Percentiles rank a stretch among this genome's conserved stretches.
phyloP scores from a whole-genome alignment of 2,113 vertebrate genomes.

The Neogobius melanostomus region DNA sequence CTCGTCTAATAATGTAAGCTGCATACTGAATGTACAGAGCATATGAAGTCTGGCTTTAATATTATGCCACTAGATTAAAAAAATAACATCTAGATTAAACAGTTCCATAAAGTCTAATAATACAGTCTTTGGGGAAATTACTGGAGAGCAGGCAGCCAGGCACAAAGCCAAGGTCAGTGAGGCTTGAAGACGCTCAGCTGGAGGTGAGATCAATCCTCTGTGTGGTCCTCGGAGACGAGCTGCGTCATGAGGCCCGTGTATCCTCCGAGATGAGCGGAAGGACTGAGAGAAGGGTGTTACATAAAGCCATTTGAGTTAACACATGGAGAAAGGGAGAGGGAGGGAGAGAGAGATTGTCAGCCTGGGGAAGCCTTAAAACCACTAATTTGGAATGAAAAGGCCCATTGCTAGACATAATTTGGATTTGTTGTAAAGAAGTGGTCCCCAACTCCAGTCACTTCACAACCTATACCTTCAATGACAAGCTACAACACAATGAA shows the following conservation, averaged over 20 bases:
- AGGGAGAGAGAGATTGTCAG: not conserved
- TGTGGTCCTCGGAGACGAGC: conserved; percentile 52
- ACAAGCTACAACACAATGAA: too few species aligned
- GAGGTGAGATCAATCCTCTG: conserved; percentile 39
- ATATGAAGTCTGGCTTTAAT: not conserved
- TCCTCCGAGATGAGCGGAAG: conserved; percentile 14
- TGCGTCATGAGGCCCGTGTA: conserved; percentile 42
- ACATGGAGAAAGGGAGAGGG: not conserved
- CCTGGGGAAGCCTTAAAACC: not conserved
- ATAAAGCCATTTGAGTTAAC: not conserved
- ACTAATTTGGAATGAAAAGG: not conserved
- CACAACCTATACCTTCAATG: too few species aligned
- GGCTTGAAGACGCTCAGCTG: conserved; percentile 45
- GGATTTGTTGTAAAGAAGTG: too few species aligned
- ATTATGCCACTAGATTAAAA: not conserved
- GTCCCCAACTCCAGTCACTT: too few species aligned
- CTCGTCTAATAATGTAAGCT: not conserved
- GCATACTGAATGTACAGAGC: not conserved
- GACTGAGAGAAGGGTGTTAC: not conserved
- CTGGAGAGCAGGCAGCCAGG: conserved; percentile 22
- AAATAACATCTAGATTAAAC: conserved; percentile 11
- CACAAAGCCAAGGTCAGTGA: conserved; percentile 17
- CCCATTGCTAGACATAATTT: not conserved
- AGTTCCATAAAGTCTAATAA: conserved; percentile 40
- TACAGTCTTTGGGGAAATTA: conserved; percentile 33